Conservation (phyloP, 2,113 vertebrate species). For the Menidia beryllina region DNA sequence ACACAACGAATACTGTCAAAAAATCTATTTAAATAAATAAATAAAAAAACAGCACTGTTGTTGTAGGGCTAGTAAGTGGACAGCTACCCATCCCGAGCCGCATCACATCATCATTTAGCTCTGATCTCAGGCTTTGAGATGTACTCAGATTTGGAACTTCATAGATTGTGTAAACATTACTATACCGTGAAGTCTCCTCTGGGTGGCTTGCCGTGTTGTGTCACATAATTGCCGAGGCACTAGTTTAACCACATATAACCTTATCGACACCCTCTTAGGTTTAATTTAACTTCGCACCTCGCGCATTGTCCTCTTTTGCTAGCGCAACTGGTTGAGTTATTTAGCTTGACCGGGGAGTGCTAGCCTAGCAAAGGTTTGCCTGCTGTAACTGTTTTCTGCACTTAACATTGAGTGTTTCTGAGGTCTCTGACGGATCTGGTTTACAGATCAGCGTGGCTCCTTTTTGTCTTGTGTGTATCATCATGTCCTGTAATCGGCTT, state of each 20-base stretch:
- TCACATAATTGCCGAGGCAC: neutral
- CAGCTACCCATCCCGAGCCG: conserved; percentile 24
- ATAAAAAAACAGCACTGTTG: neutral
- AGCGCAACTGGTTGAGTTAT: conserved; percentile 28
- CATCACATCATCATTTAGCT: neutral
- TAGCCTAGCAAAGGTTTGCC: neutral
- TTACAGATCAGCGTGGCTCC: neutral
- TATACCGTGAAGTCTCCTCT: neutral
- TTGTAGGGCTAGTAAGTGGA: neutral
- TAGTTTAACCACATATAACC: neutral
- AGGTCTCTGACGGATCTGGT: neutral
- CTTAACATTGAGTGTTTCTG: neutral
- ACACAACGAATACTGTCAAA: too few relatives aligned
- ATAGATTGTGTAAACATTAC: neutral
- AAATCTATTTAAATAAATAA: neutral
- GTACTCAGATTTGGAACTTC: neutral
- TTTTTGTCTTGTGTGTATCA: conserved; percentile 32
- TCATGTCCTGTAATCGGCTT: conserved; percentile 67
- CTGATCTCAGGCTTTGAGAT: conserved; percentile 10
- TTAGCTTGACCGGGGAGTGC: neutral
- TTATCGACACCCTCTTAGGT: neutral
- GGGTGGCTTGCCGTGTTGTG: too few relatives aligned
- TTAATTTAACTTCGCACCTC: neutral
- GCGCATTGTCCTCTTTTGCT: neutral
- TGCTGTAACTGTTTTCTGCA: neutral